phyloP scores from a whole-genome alignment of 2,797 vertebrate species.

The Gymnothorax reevesii region DNA sequence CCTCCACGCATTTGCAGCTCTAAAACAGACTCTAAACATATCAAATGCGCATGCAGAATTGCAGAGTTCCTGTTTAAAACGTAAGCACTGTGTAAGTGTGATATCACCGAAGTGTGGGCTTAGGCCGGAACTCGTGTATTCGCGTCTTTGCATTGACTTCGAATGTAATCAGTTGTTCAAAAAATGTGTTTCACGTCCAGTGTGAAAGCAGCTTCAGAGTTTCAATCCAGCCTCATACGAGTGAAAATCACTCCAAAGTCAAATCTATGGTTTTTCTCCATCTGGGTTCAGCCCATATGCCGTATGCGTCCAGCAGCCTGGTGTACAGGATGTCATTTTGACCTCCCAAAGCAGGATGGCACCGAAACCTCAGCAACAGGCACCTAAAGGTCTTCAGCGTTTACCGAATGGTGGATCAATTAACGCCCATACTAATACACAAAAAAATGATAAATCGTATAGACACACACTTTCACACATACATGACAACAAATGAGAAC shows the following conservation, averaged over 20 bases:
- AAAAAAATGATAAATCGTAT: too few relatives aligned
- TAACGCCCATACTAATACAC: not conserved
- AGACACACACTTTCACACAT: not conserved
- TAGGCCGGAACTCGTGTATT: not conserved
- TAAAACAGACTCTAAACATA: not conserved
- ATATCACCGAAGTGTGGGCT: not conserved
- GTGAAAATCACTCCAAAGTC: not conserved
- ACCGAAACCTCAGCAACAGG: too few relatives aligned
- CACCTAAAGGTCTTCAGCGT: too few relatives aligned
- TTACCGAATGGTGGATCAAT: too few relatives aligned
- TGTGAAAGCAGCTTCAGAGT: too few relatives aligned
- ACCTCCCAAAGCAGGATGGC: too few relatives aligned
- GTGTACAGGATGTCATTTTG: too few relatives aligned
- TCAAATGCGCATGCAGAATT: conserved; percentile 4
- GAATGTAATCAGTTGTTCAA: too few relatives aligned
- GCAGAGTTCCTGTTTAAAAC: not conserved
- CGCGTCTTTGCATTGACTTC: too few relatives aligned
- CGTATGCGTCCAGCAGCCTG: too few relatives aligned
- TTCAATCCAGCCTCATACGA: too few relatives aligned
- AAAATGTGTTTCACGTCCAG: too few relatives aligned
- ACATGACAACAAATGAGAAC: not conserved
- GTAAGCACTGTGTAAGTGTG: not conserved
- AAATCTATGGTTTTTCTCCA: not conserved
- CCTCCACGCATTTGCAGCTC: not conserved
- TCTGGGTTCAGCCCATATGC: not conserved